These are phyloP conservation scores for Cuculus canorus DNA, from an alignment of 2,797 vertebrate genomes.

Conservation along the genomic window DNA sequence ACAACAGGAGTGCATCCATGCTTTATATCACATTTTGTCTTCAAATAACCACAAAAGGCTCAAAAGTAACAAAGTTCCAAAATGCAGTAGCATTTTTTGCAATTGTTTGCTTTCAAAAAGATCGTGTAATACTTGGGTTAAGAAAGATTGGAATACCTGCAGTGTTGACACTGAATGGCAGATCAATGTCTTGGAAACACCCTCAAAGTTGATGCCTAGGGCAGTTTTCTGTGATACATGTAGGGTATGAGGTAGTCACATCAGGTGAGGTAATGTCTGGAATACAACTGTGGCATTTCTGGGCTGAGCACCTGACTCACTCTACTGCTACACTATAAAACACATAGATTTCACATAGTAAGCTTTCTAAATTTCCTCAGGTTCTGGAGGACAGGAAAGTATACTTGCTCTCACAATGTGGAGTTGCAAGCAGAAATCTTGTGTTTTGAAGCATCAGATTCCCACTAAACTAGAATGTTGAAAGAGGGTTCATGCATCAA, in stretches of 20 bases:
- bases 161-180: rapidly evolving
- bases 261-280: not conserved
- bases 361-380: not conserved
- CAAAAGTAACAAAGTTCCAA: not conserved
- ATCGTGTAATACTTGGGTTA: not conserved
- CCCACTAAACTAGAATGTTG: not conserved
- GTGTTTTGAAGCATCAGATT: not conserved
- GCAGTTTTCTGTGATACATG: not conserved
- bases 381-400: not conserved
- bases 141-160: not conserved
- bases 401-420: not conserved
- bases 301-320: not conserved
- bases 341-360: not conserved
- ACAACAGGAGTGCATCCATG: not conserved
- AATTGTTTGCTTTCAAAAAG: not conserved
- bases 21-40: not conserved
- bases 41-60: not conserved
- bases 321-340: not conserved
- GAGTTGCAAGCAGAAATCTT: not conserved
- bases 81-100: not conserved
- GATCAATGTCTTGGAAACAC: not conserved
- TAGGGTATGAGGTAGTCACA: not conserved
- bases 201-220: not conserved
- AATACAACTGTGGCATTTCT: not conserved
- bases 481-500: not conserved